Evolutionary conservation across 2,113 vertebrate species (phyloP).

Genomic region (Gymnobelideus leadbeateri): DNA sequence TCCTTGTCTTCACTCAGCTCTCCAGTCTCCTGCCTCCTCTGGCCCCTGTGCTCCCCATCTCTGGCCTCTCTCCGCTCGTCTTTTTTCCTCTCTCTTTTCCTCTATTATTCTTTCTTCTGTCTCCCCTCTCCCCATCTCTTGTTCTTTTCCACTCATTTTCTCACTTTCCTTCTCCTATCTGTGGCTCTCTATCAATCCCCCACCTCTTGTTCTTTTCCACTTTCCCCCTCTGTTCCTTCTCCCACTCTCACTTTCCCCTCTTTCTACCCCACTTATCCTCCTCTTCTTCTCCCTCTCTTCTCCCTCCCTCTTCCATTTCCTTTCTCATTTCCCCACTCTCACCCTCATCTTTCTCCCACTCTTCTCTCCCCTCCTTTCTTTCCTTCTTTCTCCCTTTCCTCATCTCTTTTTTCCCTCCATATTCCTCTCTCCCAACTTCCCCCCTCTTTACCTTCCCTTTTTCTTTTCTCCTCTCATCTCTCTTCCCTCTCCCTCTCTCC

Average conservation of each 20-base stretch:
- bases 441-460: not conserved
- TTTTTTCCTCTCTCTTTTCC: rapidly evolving
- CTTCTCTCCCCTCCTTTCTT: too few species aligned
- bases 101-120: not conserved
- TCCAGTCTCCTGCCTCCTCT: too few species aligned
- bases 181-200: not conserved
- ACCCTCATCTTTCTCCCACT: rapidly evolving
- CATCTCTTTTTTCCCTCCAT: rapidly evolving
- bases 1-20: too few species aligned
- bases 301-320: too few species aligned
- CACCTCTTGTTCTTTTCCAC: not conserved
- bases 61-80: not conserved
- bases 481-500: not conserved
- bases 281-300: not conserved
- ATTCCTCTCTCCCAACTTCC: not conserved
- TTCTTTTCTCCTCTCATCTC: not conserved
- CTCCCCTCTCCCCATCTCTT: too few species aligned
- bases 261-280: not conserved
- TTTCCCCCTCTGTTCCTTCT: too few species aligned
- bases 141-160: not conserved
- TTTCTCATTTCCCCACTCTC: rapidly evolving
- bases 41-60: too few species aligned
- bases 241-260: too few species aligned
- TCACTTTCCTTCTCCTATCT: not conserved
- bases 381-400: rapidly evolving